Conservation (phyloP, 1,140 invertebrate species). For the Heterodera carotae region DNA sequence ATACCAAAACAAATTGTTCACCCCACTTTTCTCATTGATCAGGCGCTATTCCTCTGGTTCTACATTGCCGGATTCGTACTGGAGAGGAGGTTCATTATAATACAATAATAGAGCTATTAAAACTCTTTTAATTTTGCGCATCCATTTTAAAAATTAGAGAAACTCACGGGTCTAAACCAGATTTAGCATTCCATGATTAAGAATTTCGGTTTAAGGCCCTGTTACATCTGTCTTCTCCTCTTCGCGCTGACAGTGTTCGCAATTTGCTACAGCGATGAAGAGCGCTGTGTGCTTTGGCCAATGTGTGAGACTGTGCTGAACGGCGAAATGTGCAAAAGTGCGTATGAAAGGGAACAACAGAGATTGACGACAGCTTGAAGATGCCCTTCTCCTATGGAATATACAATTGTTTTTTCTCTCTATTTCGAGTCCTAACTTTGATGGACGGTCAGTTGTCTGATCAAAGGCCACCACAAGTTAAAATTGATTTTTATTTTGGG, state of each 20-base stretch:
- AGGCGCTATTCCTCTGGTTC: slow-evolving; percentile 53
- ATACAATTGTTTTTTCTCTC: too few relatives aligned
- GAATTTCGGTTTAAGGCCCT: slow-evolving; percentile 76
- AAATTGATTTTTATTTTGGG: too few relatives aligned
- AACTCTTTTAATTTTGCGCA: too few relatives aligned
- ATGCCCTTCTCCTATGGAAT: too few relatives aligned
- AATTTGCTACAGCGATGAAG: slow-evolving; percentile 90
- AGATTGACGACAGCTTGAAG: background rate
- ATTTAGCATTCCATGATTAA: too few relatives aligned
- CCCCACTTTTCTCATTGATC: slow-evolving; percentile 51
- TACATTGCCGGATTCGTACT: slow-evolving; percentile 75
- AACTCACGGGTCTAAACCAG: too few relatives aligned
- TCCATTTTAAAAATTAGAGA: slow-evolving; percentile 4
- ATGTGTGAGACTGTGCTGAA: slow-evolving; percentile 50
- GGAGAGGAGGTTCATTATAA: slow-evolving; percentile 74
- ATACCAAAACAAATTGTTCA: slow-evolving; percentile 84
- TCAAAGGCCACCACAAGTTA: too few relatives aligned
- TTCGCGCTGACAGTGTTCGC: slow-evolving; percentile 87
- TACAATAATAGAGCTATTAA: background rate
- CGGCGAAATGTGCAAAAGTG: slow-evolving; percentile 44
- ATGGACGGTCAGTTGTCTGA: too few relatives aligned
- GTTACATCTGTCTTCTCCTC: slow-evolving; percentile 88
- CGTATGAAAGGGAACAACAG: slow-evolving; percentile 23
- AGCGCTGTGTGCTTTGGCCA: slow-evolving; percentile 86
- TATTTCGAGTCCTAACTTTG: too few relatives aligned